Base-by-base conservation (phyloP, 2,113 vertebrate species). In the Lepus europaeus region DNA sequence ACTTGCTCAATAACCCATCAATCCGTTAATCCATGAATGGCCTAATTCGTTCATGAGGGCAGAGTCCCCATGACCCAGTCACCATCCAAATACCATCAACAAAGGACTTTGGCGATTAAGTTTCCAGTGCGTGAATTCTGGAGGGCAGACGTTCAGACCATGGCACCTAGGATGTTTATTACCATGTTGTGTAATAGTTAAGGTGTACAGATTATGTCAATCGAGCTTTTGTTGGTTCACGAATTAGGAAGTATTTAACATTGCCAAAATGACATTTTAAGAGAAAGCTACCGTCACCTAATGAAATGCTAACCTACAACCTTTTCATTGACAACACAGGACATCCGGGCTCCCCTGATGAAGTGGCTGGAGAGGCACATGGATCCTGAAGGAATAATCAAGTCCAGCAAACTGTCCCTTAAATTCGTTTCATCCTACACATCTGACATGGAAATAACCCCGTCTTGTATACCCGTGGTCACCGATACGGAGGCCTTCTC, bases 331-430 rank as follows among this genome's bases (percentile, higher is more conserved):
- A 8, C 2, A 78, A 77, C 8, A 1, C 97, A 99, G 98, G 98
- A 98, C 78, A 93, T 97, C 59, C 93, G 94, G 20, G 94, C 87
- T 25, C 89, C 97, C 25, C 98, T 99, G 93, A 94, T 99, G 96
- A 98, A 97, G 12, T 99, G 98, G 98, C 96, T 99, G 0, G 68
- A 92, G 92, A 97, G 93, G 1, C 98, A 80, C 0, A 94, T 97
- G 78, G 98, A 98, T 78, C 39, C 94, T 5, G 98, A 98, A 56
- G 98, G 98, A 9, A 31, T 98, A 1, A 96, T 99, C 84, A 72
- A 66, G 8, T 98, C 98, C 76, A 98, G 98, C 96, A 99, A 99
- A 69, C 68, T 98, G 13, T 97, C 98, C n/a, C 98, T 99, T 27
- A 98, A 96, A 59, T 96, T 99, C 49, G 56, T 98, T 39, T 90